Percentiles rank a stretch among this genome's conserved stretches.
These are phyloP conservation scores for Melikaiella ostensackeni DNA, from an alignment of 2,888 invertebrate species.

Conservation along the genomic window DNA sequence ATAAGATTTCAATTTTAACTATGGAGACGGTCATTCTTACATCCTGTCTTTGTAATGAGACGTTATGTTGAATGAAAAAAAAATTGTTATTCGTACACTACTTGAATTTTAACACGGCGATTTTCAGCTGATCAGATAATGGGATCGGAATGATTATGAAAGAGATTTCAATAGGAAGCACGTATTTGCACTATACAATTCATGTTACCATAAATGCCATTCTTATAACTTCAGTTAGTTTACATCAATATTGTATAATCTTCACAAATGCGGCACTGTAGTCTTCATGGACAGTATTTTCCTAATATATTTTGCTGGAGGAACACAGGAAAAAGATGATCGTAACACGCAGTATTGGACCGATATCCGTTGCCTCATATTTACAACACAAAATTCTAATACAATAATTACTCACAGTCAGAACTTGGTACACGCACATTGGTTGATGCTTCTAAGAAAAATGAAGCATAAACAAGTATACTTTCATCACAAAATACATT, in stretches of 20 bases:
- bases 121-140: not conserved
- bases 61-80: no score
- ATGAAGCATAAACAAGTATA: not conserved
- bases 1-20: not conserved
- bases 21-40: no score
- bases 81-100: not conserved
- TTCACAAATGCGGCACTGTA: not conserved
- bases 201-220: not conserved
- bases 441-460: not conserved
- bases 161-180: not conserved
- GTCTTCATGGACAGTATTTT: not conserved
- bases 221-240: not conserved
- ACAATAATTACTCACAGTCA: not conserved
- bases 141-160: not conserved
- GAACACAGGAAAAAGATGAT: not conserved
- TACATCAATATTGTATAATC: not conserved
- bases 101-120: not conserved
- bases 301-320: not conserved
- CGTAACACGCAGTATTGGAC: not conserved
- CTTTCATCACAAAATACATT: not conserved
- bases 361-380: not conserved
- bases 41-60: no score
- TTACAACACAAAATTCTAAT: not conserved
- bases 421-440: not conserved
- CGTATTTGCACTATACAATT: not conserved